Conservation (phyloP, 1,140 invertebrate species). For the Meteorus sp. region DNA sequence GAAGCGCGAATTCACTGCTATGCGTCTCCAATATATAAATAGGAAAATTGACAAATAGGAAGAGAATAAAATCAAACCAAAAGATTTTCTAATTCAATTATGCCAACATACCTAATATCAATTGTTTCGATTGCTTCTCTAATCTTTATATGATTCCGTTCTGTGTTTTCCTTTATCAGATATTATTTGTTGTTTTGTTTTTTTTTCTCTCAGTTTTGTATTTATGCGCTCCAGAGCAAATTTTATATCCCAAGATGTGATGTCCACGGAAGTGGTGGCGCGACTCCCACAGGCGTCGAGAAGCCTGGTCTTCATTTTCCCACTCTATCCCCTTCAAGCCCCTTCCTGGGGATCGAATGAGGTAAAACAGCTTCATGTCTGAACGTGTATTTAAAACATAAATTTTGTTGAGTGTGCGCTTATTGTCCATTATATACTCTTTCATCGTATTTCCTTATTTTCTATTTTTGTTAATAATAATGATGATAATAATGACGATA, state of each 20-base stretch:
- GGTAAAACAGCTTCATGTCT: neutral
- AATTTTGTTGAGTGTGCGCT: neutral
- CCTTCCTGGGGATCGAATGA: conserved; percentile 8
- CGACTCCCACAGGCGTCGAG: conserved; percentile 23
- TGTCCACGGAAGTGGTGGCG: conserved; percentile 25
- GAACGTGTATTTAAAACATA: neutral
- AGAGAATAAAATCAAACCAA: too few species aligned
- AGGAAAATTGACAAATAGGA: too few species aligned
- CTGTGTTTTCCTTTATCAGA: too few species aligned
- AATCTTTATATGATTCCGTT: too few species aligned
- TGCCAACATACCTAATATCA: neutral
- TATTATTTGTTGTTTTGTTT: conserved; percentile 10
- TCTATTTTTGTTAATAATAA: too few species aligned
- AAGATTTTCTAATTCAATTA: neutral
- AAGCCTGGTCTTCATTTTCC: conserved; percentile 19
- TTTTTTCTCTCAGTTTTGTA: neutral
- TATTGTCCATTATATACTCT: too few species aligned
- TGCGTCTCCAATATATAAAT: too few species aligned
- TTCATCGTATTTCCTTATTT: too few species aligned
- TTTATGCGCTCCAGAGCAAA: conserved; percentile 9
- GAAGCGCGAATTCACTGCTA: neutral
- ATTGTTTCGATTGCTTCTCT: too few species aligned
- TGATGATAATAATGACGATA: too few species aligned
- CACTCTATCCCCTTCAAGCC: conserved; percentile 12
- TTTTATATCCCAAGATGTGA: conserved; percentile 21